phyloP scores from a whole-genome alignment of 2,113 vertebrate genomes.

The Cromileptes altivelis region DNA sequence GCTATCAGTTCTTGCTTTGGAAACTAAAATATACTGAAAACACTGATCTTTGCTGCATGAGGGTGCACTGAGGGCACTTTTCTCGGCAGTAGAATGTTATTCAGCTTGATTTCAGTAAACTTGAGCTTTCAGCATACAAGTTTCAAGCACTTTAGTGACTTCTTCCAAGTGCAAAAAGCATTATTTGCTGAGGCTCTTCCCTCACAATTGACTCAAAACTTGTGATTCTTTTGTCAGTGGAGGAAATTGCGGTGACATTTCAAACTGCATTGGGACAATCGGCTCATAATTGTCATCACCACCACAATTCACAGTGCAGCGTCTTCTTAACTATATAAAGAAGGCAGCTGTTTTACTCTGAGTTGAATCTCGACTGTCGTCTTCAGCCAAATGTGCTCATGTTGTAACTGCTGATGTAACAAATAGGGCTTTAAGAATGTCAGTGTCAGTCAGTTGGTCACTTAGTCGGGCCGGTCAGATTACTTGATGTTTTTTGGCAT shows the following conservation, averaged over 20 bases:
- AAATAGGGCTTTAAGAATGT: not conserved
- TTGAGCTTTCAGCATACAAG: not conserved
- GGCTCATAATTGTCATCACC: constrained; percentile 26
- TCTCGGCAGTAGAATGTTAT: not conserved
- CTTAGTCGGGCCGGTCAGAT: not conserved
- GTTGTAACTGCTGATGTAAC: not conserved
- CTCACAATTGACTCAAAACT: constrained; percentile 39
- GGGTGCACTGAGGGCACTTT: too few relatives aligned
- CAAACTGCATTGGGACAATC: constrained; percentile 37
- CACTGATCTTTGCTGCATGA: not conserved
- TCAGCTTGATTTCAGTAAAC: not conserved
- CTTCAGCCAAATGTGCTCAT: not conserved
- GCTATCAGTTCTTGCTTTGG: not conserved
- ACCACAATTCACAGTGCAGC: constrained; percentile 3
- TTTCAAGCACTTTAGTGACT: constrained; percentile 6
- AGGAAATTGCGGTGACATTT: constrained; percentile 52
- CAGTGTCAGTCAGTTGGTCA: not conserved
- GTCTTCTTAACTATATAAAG: constrained; percentile 4
- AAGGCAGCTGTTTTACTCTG: not conserved
- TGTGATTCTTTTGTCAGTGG: constrained; percentile 44
- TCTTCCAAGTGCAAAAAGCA: constrained; percentile 14
- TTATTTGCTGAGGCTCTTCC: constrained; percentile 39
- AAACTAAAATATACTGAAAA: not conserved
- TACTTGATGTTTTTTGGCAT: not conserved
- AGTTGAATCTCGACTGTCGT: not conserved